A percentile compares a stretch with the other conserved stretches of the same genome.
phyloP scores from a whole-genome alignment of 92 coral and sea anemone species.

The Desmophyllum pertusum region DNA sequence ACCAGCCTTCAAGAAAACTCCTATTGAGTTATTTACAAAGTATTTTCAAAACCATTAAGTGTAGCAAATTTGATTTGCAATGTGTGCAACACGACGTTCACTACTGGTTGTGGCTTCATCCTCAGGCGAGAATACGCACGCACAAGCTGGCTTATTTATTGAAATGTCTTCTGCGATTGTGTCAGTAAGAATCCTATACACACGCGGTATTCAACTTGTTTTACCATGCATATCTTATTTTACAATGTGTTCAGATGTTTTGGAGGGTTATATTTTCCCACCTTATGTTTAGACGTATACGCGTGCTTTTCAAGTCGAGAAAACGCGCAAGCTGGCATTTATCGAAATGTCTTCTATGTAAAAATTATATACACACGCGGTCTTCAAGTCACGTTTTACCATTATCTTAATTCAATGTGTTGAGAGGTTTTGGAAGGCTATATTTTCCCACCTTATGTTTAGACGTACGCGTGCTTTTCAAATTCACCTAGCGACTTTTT shows the following conservation, averaged over 20 bases:
- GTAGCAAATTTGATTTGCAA: background rate
- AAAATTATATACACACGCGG: too few species aligned
- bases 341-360: too few species aligned
- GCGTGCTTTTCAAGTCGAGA: too few species aligned
- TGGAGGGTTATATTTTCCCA: background rate
- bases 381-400: too few species aligned
- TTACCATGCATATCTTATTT: background rate
- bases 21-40: background rate
- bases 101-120: background rate
- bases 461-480: background rate
- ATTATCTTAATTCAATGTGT: too few species aligned
- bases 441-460: background rate
- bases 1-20: conserved; percentile 1
- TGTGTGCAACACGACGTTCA: background rate
- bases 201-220: background rate
- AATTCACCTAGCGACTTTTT: background rate
- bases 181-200: background rate
- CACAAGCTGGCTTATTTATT: background rate
- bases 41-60: background rate
- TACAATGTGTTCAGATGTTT: background rate
- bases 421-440: background rate
- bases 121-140: background rate
- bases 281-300: background rate
- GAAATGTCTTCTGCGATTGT: background rate
- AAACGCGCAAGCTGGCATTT: too few species aligned